These are phyloP conservation scores for Esox niger DNA, from an alignment of 2,113 vertebrate genomes.

Conservation along the genomic window DNA sequence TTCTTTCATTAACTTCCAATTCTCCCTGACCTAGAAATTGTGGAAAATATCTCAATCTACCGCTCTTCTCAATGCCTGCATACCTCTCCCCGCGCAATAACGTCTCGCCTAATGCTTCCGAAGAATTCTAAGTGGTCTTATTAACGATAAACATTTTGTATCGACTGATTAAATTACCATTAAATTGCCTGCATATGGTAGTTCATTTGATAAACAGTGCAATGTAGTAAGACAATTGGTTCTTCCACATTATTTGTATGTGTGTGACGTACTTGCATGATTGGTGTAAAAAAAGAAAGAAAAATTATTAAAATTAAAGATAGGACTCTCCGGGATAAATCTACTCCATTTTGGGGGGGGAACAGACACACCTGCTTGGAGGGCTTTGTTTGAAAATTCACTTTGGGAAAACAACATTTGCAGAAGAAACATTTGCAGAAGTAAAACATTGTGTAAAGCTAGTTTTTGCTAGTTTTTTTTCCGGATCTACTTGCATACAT, in stretches of 20 bases:
- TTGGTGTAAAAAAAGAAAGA: slow-evolving; percentile 44
- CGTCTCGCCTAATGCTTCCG: slow-evolving; percentile 65
- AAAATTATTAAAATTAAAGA: no score
- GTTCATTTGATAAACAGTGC: slow-evolving; percentile 2
- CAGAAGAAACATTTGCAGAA: neutral
- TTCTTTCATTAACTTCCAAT: slow-evolving; percentile 35
- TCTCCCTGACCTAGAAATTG: slow-evolving; percentile 6
- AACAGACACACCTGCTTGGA: neutral
- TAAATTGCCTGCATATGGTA: slow-evolving; percentile 38
- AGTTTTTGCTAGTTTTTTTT: no score
- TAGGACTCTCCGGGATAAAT: no score
- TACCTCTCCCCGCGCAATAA: slow-evolving; percentile 65
- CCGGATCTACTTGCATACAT: no score
- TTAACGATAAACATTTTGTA: slow-evolving; percentile 29
- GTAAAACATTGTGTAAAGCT: neutral
- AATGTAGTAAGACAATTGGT: slow-evolving; percentile 26
- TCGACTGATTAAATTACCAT: slow-evolving; percentile 19
- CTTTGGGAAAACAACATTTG: neutral
- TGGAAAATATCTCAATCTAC: neutral
- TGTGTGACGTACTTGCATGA: slow-evolving; percentile 57
- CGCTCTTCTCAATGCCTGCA: slow-evolving; percentile 4
- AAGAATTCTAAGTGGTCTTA: slow-evolving; percentile 58
- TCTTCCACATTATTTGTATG: slow-evolving; percentile 51
- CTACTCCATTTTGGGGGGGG: no score
- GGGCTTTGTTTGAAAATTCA: neutral